These are phyloP conservation scores for Metellina segmentata DNA, from an alignment of 2,888 invertebrate species.

Conservation along the genomic window DNA sequence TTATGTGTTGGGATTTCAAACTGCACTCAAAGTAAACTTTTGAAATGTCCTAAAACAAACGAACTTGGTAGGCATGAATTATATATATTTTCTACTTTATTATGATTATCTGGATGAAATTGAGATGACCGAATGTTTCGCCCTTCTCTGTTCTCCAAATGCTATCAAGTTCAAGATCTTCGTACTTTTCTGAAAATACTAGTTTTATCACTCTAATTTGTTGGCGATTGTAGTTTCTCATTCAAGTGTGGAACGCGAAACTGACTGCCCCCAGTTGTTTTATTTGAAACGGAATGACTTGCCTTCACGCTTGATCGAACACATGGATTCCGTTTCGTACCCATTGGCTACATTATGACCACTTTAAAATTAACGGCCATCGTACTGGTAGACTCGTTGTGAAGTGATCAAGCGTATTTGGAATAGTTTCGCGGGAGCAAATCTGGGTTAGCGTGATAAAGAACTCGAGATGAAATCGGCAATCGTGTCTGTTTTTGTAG, in stretches of 20 bases:
- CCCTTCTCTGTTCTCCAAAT: not conserved
- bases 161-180: not conserved
- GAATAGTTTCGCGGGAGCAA: not conserved
- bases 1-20: too few species aligned
- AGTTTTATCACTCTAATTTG: not conserved
- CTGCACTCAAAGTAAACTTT: too few species aligned
- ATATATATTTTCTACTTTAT: too few species aligned
- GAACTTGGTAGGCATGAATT: too few species aligned
- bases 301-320: not conserved
- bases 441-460: not conserved
- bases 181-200: constrained; percentile 5
- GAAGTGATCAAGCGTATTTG: not conserved
- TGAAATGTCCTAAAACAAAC: too few species aligned
- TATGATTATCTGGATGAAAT: too few species aligned
- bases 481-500: not conserved
- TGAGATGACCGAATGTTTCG: too few species aligned
- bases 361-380: not conserved
- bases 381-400: too few species aligned
- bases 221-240: constrained; percentile 9
- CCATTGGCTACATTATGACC: not conserved
- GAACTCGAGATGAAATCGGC: not conserved
- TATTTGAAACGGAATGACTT: not conserved
- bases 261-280: not conserved
- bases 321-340: not conserved
- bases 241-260: constrained; percentile 3